Evolutionary conservation across 2,113 vertebrate species (phyloP).

Genomic region (Varanus salvator): DNA sequence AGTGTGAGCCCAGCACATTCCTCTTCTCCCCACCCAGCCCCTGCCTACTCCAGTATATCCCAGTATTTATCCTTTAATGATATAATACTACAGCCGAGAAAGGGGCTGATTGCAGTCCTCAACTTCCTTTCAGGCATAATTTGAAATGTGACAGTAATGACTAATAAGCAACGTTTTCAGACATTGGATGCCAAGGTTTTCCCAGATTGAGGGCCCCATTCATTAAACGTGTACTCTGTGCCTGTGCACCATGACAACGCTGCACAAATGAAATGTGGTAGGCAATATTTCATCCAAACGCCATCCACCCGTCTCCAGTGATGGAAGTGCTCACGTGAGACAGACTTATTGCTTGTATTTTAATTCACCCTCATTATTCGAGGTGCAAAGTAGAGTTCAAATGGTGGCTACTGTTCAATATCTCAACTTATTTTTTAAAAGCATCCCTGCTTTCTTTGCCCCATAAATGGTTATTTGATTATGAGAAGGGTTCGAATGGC

Average conservation of each 20-base stretch:
- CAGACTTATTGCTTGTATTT: not conserved
- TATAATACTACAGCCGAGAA: not conserved
- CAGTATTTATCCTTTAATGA: slow-evolving; percentile 23
- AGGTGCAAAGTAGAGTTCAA: not conserved
- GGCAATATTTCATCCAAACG: slow-evolving; percentile 31
- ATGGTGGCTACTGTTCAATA: not conserved
- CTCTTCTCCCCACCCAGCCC: no score
- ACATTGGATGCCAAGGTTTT: slow-evolving; percentile 30
- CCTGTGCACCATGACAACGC: not conserved
- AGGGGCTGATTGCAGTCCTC: slow-evolving; percentile 22
- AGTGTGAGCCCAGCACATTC: not conserved
- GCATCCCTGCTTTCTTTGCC: not conserved
- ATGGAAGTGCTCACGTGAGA: not conserved
- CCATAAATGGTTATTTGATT: not conserved
- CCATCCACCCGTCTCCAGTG: not conserved
- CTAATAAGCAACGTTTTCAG: slow-evolving; percentile 44
- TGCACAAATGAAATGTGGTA: slow-evolving; percentile 25
- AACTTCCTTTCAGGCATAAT: slow-evolving; percentile 50
- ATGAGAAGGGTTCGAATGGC: not conserved
- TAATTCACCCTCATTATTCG: slow-evolving; percentile 4
- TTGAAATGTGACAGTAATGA: slow-evolving; percentile 49
- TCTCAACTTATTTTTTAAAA: not conserved
- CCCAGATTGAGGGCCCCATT: not conserved
- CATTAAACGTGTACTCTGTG: slow-evolving; percentile 48
- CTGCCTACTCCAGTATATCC: not conserved